These are phyloP conservation scores for Pantala flavescens DNA, from an alignment of 1,140 invertebrate genomes.

Conservation along the genomic window DNA sequence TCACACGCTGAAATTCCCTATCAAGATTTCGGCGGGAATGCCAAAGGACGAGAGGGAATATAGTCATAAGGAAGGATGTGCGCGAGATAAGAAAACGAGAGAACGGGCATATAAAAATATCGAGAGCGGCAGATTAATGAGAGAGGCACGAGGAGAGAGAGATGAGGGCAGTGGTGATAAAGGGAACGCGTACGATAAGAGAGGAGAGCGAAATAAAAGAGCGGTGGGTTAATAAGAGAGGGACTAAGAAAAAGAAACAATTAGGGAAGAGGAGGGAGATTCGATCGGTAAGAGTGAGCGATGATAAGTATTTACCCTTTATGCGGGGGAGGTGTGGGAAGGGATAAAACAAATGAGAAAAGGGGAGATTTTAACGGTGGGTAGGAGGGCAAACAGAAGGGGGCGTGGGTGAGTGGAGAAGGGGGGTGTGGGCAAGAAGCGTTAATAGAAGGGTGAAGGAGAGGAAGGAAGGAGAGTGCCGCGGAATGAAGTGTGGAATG, in stretches of 20 bases:
- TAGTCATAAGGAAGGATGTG: neutral
- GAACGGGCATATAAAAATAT: neutral
- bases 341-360: neutral
- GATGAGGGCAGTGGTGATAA: neutral
- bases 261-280: neutral
- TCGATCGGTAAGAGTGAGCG: neutral
- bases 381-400: neutral
- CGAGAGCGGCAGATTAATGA: neutral
- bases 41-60: neutral
- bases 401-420: neutral
- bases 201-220: neutral
- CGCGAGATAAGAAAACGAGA: neutral
- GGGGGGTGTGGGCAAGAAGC: neutral
- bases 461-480: neutral
- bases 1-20: no score
- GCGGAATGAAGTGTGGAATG: no score
- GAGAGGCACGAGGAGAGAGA: neutral
- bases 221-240: neutral
- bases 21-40: no score
- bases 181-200: neutral
- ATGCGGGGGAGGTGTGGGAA: neutral
- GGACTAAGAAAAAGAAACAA: neutral
- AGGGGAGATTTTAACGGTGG: neutral
- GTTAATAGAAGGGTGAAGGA: neutral
- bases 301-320: conserved; percentile 8